Evolutionary conservation across 2,797 vertebrate genomes (phyloP).

Genomic region (Lophotriccus pileatus): DNA sequence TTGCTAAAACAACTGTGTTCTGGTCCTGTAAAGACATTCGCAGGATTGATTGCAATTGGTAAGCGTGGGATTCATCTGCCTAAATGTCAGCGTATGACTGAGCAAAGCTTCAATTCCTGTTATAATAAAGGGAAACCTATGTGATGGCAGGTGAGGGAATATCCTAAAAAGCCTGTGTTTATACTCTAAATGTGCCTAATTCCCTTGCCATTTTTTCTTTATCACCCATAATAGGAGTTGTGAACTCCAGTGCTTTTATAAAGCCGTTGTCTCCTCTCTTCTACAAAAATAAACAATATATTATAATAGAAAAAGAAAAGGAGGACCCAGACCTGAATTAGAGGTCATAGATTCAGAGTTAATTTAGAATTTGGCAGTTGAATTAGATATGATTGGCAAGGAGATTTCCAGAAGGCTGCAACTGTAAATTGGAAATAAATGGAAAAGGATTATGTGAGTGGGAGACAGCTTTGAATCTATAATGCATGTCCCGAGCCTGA

Average conservation of each 20-base stretch:
- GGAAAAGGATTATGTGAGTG: slow-evolving; percentile 28
- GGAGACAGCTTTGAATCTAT: slow-evolving; percentile 11
- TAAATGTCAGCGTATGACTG: not conserved
- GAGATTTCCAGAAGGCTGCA: slow-evolving; percentile 28
- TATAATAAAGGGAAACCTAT: not conserved
- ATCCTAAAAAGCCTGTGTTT: not conserved
- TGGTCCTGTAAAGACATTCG: not conserved
- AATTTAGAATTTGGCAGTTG: slow-evolving; percentile 20
- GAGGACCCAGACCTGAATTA: not conserved
- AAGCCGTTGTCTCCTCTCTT: not conserved
- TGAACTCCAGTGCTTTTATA: not conserved
- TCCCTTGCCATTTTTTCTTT: not conserved
- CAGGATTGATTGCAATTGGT: not conserved
- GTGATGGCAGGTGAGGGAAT: not conserved
- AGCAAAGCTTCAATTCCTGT: not conserved
- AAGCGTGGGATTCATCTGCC: not conserved
- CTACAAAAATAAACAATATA: not conserved
- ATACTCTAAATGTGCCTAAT: not conserved
- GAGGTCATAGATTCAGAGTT: not conserved
- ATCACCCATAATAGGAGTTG: not conserved
- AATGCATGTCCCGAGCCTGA: not conserved
- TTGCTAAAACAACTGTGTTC: not conserved
- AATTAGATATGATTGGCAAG: not conserved
- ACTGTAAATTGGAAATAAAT: slow-evolving; percentile 45
- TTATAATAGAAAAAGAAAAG: not conserved